Percentiles rank a stretch among this genome's conserved stretches.
Conservation (phyloP, 2,888 invertebrate species). For the Eupithecia dodoneata region DNA sequence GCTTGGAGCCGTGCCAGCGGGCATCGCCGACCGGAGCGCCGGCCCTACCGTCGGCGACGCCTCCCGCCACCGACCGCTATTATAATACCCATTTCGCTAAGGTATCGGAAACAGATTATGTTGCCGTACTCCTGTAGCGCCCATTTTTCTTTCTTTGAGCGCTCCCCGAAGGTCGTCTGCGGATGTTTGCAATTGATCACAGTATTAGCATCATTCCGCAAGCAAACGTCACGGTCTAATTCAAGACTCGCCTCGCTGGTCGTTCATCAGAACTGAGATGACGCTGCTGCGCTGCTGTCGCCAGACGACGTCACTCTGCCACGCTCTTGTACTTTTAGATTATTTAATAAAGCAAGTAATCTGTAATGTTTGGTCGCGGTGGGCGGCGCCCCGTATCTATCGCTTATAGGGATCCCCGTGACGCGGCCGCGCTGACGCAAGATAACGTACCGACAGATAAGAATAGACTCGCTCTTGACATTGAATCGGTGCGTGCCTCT, state of each 20-base stretch:
- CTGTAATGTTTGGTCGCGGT: conserved; percentile 30
- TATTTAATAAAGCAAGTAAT: conserved; percentile 29
- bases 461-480: conserved; percentile 64
- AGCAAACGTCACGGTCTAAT: conserved; percentile 50
- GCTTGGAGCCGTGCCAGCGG: conserved; percentile 72
- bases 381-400: conserved; percentile 40
- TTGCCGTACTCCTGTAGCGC: not conserved
- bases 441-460: conserved; percentile 48
- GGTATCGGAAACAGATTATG: not conserved
- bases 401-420: conserved; percentile 50
- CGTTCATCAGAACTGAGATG: conserved; percentile 46
- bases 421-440: conserved; percentile 51
- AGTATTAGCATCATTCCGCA: conserved; percentile 44
- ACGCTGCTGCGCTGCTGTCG: conserved; percentile 39
- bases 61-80: not conserved
- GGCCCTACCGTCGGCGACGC: not conserved
- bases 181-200: conserved; percentile 50
- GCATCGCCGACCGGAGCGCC: conserved; percentile 61
- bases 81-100: not conserved
- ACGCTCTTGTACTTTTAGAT: conserved; percentile 25
- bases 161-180: conserved; percentile 44
- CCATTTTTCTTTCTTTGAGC: conserved; percentile 24
- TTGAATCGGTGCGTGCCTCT: conserved; percentile 57
- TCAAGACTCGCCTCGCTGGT: conserved; percentile 45
- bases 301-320: conserved; percentile 33